Percentiles rank a stretch among this genome's conserved stretches.
These are phyloP conservation scores for Hippocampus guttulatus DNA, from an alignment of 2,113 vertebrate genomes.

Conservation along the genomic window DNA sequence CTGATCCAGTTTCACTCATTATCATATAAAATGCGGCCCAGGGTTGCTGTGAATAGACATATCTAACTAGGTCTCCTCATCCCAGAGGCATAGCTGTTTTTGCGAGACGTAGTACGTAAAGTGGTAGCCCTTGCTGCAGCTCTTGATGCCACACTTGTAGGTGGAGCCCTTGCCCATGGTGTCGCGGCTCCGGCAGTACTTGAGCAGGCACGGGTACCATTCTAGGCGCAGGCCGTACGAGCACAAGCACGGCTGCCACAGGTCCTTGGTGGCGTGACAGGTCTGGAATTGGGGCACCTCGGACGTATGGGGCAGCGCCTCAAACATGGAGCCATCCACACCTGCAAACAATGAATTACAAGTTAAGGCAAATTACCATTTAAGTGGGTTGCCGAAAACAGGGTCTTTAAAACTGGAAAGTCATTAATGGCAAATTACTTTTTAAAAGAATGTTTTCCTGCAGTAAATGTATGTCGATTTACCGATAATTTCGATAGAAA, in stretches of 20 bases:
- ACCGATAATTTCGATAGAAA: no score
- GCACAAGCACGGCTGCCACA: constrained; percentile 85
- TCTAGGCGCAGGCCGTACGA: constrained; percentile 84
- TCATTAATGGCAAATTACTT: background rate
- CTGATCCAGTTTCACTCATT: constrained; percentile 33
- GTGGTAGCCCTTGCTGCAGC: constrained; percentile 91
- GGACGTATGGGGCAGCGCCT: constrained; percentile 73
- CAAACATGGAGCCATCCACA: constrained; percentile 85
- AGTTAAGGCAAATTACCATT: background rate
- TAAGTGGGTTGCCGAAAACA: background rate
- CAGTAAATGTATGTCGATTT: background rate
- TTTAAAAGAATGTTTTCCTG: background rate
- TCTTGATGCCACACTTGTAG: constrained; percentile 98
- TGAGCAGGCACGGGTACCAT: constrained; percentile 96
- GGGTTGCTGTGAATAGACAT: constrained; percentile 22
- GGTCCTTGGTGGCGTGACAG: constrained; percentile 75
- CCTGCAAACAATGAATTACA: constrained; percentile 62
- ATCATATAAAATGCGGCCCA: constrained; percentile 30
- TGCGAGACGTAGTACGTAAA: constrained; percentile 87
- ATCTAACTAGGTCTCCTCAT: constrained; percentile 81
- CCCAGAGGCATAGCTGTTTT: constrained; percentile 92
- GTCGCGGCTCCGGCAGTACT: constrained; percentile 88
- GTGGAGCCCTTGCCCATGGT: constrained; percentile 72
- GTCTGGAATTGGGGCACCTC: constrained; percentile 71
- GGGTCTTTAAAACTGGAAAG: background rate